Evolutionary conservation across 2,797 vertebrate genomes (phyloP).

Genomic region (Phrynocephalus guinanensis): DNA sequence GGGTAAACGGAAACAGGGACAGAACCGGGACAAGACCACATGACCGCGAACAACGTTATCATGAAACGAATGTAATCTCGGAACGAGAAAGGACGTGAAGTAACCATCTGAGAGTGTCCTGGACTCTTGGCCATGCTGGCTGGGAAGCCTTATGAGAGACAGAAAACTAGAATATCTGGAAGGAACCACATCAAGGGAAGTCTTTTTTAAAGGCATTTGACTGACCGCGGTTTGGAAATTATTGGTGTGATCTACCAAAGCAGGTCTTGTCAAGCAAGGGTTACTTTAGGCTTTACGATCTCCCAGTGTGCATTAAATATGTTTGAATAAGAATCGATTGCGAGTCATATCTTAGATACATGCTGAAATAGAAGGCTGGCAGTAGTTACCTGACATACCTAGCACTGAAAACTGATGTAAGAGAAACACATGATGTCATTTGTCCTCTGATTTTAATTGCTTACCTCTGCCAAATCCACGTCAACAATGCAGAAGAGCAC

Average conservation of each 20-base stretch:
- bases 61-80: too few species aligned
- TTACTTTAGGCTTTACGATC: background rate
- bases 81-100: too few species aligned
- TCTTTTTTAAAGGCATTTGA: background rate
- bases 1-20: too few species aligned
- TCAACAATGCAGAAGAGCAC: conserved; percentile 67
- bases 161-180: background rate
- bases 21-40: too few species aligned
- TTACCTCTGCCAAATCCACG: conserved; percentile 56
- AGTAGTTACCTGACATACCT: background rate
- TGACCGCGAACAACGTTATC: too few species aligned
- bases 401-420: background rate
- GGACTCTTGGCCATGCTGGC: too few species aligned
- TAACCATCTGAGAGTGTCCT: too few species aligned
- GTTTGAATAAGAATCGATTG: background rate
- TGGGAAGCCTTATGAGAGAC: background rate
- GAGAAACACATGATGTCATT: background rate
- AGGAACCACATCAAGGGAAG: background rate
- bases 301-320: background rate
- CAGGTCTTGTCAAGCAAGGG: background rate
- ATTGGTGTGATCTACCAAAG: background rate
- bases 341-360: background rate
- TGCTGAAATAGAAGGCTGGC: background rate
- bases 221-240: background rate
- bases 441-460: conserved; percentile 19